phyloP scores from a whole-genome alignment of 1,140 invertebrate species.

The Palaemon carinicauda region DNA sequence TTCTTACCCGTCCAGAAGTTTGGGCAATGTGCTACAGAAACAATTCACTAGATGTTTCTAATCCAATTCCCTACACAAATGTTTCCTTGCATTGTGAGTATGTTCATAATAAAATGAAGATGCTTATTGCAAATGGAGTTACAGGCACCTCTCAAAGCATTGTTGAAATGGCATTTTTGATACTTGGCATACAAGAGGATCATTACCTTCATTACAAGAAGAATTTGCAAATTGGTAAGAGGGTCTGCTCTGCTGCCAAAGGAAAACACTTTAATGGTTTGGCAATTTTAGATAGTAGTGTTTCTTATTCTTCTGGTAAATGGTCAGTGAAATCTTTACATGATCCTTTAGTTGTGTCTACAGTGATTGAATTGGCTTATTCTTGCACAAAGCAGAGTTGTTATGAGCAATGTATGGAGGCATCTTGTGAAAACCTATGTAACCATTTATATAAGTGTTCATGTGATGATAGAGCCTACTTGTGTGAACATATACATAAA shows the following conservation, averaged over 20 bases:
- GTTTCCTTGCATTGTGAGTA: neutral
- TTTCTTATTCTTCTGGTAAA: neutral
- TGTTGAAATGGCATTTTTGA: no score
- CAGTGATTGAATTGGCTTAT: neutral
- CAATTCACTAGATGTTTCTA: no score
- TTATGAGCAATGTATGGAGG: neutral
- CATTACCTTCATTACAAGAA: neutral
- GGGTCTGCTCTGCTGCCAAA: neutral
- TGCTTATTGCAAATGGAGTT: neutral
- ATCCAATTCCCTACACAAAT: neutral
- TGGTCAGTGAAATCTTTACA: neutral
- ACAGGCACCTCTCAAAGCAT: no score
- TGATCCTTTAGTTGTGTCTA: neutral
- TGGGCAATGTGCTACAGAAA: neutral
- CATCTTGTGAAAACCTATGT: neutral
- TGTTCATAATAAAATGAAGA: neutral
- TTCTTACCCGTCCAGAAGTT: neutral
- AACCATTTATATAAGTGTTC: neutral
- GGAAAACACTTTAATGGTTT: neutral
- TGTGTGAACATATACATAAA: neutral
- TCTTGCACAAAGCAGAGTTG: neutral
- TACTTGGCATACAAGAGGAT: neutral
- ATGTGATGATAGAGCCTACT: neutral
- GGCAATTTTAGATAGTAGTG: neutral
- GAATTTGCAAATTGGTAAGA: neutral